Base-by-base conservation (phyloP, 1,140 invertebrate genomes). In the Musca domestica region DNA sequence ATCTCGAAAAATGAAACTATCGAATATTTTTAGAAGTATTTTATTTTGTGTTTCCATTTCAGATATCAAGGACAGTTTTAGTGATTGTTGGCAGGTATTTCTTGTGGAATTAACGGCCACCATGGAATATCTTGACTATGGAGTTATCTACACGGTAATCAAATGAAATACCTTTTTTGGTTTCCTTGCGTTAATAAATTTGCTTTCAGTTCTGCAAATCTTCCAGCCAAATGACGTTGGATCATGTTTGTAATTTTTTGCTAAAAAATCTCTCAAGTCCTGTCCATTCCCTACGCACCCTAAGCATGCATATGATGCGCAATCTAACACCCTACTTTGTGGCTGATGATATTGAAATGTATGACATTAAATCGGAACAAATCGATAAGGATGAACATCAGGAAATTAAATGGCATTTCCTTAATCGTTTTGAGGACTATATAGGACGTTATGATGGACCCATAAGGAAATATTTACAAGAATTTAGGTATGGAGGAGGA, bases 371-470 rank as follows among this genome's bases (percentile, higher is more conserved):
- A 64, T 25, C 47, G 4, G 63, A 61, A 30, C 27, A 61, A 61
- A 61, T 61, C 20, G 56, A 61, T 23, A 61, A 61, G 2, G 20
- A 51, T 48, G 27, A 41, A 10, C 56, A 64, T 4, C 46, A 15
- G 9, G 73, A 72, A 25, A 25, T 68, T 2, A 71, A 73, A 52
- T 80, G 75, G 73, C 80, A 82, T 64, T 76, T 83, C 22, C 84
- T 87, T 7, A 83, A 87, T 64, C 82, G 84, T 68, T 86, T 90
- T 54, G 83, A 86, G 70, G 76, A 85, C 58, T 77, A 83, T 67
- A 72, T 90, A n/a, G 71, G 74, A 10, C 72, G 73, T 9, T 77
- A 81, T 69, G 71, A 76, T 56, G 22, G 58, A 3, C 54, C 73
- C 19, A 76, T 80, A 58, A 56, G 56, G 1, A 76, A 74, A 65